Base-by-base conservation (phyloP, 2,888 invertebrate species). In the Timandra comae region DNA sequence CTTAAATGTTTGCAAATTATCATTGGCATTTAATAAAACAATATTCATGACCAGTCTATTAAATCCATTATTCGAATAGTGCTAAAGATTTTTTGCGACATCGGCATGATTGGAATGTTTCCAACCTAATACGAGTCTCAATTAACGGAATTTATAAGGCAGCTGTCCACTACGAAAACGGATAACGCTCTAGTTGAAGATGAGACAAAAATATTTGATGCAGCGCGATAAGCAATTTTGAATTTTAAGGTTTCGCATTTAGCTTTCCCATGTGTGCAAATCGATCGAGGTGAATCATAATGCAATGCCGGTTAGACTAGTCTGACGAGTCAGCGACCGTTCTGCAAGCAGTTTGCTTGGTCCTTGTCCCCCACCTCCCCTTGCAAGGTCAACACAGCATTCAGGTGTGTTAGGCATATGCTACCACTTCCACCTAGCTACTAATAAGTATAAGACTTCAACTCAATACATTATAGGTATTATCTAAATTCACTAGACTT, bases 301-400 rank as follows among this genome's bases (percentile, higher is more conserved):
- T 53, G 52, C 54, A 54, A 52, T 63, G 58, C 55, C 57, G 59
- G 59, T 52, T 49, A 62, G 75, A 76, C 74, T 64, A 57, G 78
- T 73, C 55, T 39, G 53, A 46, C 65, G 52, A 72, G 82, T 80
- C 75, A 71, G 65, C 70, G 76, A 77, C 77, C 78, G 78, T 44
- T 40, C 52, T 51, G 56, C 54, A 52, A 63, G 58, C 57, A 56
- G 54, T 57, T 54, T 43, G 50, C 48, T 45, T 44, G 41, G 48
- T 54, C 52, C 45, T 30, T 35, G 27, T 46, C 48, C 62, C 69
- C 63, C 66, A 46, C 49, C 44, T 45, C 59, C 64, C 74, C 70
- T 56, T 60, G 56, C 80, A 84, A 84, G 84, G 84, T 80, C 81
- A 81, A 71, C 59, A 56, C 55, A 66, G 59, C 59, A 67, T 67